Percentiles rank a stretch among this genome's conserved stretches.
phyloP scores from a whole-genome alignment of 2,797 vertebrate genomes.

The Pangasius sanitwongsei region DNA sequence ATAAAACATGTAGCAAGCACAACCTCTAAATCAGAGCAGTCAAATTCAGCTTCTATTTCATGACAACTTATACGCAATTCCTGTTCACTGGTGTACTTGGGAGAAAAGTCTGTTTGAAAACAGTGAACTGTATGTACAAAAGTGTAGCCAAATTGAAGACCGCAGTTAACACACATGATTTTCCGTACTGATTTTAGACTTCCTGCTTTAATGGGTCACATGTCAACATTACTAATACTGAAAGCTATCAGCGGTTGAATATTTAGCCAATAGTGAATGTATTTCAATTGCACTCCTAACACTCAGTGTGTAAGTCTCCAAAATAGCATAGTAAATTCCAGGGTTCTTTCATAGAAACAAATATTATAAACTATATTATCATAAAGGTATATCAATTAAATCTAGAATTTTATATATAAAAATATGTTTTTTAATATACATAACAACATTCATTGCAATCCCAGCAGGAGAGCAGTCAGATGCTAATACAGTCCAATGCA shows the following conservation, averaged over 20 bases:
- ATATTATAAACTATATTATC: neutral
- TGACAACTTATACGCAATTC: neutral
- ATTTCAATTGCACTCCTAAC: neutral
- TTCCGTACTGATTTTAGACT: neutral
- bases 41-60: neutral
- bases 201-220: neutral
- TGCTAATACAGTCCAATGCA: neutral
- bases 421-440: neutral
- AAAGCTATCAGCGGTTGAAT: neutral
- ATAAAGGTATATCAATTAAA: neutral
- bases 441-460: neutral
- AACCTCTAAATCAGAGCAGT: neutral
- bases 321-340: neutral
- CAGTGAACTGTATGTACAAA: neutral
- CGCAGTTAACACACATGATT: neutral
- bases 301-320: neutral
- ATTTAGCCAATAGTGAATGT: neutral
- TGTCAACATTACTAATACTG: neutral
- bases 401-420: neutral
- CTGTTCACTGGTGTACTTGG: neutral
- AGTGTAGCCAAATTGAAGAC: neutral
- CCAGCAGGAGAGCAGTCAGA: neutral
- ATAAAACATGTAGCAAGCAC: conserved; percentile 1
- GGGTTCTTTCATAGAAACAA: too few relatives aligned
- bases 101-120: neutral